These are phyloP conservation scores for Xiphorhynchus elegans DNA, from an alignment of 2,113 vertebrate genomes.

Conservation along the genomic window DNA sequence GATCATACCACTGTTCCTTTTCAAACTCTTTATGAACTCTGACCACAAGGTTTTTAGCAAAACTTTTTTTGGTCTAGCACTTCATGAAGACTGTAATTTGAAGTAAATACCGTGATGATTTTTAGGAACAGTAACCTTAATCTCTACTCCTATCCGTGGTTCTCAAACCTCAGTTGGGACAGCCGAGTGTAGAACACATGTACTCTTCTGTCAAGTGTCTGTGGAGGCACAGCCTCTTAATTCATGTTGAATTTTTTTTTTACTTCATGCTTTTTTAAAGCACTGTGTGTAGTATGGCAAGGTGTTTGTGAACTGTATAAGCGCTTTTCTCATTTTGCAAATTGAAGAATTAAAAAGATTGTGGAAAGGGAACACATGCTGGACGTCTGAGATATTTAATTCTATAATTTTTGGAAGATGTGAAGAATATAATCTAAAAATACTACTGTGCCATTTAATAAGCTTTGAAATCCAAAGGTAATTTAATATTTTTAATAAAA, in stretches of 20 bases:
- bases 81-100: neutral
- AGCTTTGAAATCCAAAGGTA: neutral
- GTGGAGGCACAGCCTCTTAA: neutral
- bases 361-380: neutral
- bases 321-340: neutral
- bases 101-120: neutral
- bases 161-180: neutral
- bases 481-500: neutral
- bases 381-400: neutral
- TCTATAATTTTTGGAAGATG: neutral
- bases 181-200: neutral
- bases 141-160: neutral
- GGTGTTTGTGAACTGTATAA: neutral
- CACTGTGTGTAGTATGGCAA: neutral
- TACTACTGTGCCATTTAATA: neutral
- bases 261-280: neutral
- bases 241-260: neutral
- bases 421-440: neutral
- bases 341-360: neutral
- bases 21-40: neutral
- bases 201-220: neutral
- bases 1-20: neutral
- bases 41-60: neutral
- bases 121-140: neutral
- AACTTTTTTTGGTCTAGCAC: neutral